These are phyloP conservation scores for Lasioglossum marginatum DNA, from an alignment of 2,888 invertebrate genomes.

Conservation along the genomic window DNA sequence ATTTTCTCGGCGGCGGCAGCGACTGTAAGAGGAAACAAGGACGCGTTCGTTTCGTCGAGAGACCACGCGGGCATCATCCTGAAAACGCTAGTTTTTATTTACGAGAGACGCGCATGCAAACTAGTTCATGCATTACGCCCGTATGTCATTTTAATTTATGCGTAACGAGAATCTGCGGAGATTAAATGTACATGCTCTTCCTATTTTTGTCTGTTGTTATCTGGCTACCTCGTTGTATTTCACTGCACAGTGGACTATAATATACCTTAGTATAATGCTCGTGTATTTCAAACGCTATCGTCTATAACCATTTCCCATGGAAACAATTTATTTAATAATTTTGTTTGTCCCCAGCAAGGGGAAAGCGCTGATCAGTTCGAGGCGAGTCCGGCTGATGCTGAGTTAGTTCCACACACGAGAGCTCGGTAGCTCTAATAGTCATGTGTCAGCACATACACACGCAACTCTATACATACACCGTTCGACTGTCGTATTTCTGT, in stretches of 20 bases:
- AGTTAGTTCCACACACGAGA: conserved; percentile 64
- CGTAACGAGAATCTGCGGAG: background rate
- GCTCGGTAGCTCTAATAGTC: conserved; percentile 53
- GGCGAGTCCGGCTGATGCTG: conserved; percentile 57
- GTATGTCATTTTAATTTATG: conserved; percentile 4
- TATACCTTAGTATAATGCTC: background rate
- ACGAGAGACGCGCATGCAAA: background rate
- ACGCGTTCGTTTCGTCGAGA: background rate
- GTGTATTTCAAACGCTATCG: background rate
- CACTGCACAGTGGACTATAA: background rate
- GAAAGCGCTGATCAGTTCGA: conserved; percentile 16
- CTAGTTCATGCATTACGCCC: background rate
- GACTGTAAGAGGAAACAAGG: background rate
- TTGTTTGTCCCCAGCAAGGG: background rate
- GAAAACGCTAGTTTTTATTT: background rate
- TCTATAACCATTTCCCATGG: background rate
- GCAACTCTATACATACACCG: conserved; percentile 13
- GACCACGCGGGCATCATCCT: background rate
- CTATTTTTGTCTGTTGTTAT: background rate
- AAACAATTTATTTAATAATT: background rate
- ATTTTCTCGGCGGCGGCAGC: background rate
- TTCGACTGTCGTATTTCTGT: conserved; percentile 71
- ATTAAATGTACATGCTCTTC: background rate
- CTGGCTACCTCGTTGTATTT: background rate
- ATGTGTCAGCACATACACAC: conserved; percentile 65